These are phyloP conservation scores for Gallinago paraguaiae DNA, from an alignment of 2,113 vertebrate genomes.

Conservation along the genomic window DNA sequence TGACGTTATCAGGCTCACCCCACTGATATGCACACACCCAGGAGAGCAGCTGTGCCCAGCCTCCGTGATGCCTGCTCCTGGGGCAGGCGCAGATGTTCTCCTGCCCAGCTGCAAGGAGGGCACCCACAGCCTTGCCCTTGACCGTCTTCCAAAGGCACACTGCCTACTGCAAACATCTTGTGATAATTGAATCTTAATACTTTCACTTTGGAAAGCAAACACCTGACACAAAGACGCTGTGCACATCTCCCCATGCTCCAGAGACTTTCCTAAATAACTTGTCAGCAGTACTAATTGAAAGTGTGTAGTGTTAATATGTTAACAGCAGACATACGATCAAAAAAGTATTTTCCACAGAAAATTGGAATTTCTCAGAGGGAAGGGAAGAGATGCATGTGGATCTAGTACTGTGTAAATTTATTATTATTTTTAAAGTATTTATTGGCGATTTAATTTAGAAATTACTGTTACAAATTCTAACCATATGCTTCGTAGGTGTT, in stretches of 20 bases:
- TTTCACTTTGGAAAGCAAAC: conserved; percentile 30
- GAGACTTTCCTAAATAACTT: conserved; percentile 27
- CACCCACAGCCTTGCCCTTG: neutral
- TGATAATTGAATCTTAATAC: neutral
- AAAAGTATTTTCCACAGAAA: neutral
- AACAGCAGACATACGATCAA: neutral
- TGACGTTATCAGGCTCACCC: fast-evolving
- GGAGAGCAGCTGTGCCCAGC: fast-evolving
- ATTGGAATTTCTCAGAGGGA: neutral
- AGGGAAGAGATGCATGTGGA: neutral
- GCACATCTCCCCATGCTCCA: conserved; percentile 11
- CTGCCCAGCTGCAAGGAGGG: neutral
- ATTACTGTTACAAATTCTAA: neutral
- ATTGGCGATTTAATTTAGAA: neutral
- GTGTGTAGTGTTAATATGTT: neutral
- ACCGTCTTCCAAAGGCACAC: neutral
- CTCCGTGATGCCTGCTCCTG: fast-evolving
- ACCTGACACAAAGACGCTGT: neutral
- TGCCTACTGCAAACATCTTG: neutral
- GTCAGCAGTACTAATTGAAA: conserved; percentile 34
- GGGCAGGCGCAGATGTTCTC: neutral
- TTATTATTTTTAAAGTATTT: neutral
- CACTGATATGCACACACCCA: fast-evolving
- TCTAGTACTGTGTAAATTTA: neutral
- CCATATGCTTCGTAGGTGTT: neutral